These are phyloP conservation scores for Cyprinodon variegatus DNA, from an alignment of 2,113 vertebrate genomes.

Conservation along the genomic window DNA sequence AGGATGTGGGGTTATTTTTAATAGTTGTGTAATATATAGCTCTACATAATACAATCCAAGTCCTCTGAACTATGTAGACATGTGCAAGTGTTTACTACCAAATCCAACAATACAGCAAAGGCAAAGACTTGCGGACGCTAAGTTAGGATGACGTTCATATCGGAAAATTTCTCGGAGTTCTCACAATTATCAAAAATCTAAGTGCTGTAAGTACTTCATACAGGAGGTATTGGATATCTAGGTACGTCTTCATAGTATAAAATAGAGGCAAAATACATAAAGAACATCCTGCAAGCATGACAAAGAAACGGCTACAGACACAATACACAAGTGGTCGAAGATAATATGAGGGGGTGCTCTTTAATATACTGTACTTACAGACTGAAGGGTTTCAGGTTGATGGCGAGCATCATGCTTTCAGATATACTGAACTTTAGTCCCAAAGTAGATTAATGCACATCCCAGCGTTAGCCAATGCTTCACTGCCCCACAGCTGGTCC, in stretches of 20 bases:
- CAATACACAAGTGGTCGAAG: constrained; percentile 75
- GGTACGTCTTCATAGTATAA: constrained; percentile 74
- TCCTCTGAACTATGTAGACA: constrained; percentile 82
- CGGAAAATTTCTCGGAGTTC: constrained; percentile 70
- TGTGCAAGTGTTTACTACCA: constrained; percentile 84
- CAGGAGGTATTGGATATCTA: constrained; percentile 79
- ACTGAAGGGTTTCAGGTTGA: constrained; percentile 47
- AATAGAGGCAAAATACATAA: constrained; percentile 78
- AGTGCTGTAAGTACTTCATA: constrained; percentile 83
- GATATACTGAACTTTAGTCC: constrained; percentile 29
- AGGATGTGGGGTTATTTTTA: constrained; percentile 79
- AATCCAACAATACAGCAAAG: constrained; percentile 81
- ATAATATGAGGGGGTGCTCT: constrained; percentile 69
- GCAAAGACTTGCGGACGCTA: constrained; percentile 81
- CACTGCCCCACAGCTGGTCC: constrained; percentile 26
- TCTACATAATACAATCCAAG: constrained; percentile 83
- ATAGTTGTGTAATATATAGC: constrained; percentile 82
- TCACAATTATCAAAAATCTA: constrained; percentile 78
- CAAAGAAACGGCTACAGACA: constrained; percentile 75
- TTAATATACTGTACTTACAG: constrained; percentile 62
- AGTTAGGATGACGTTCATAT: constrained; percentile 77
- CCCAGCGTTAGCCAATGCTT: constrained; percentile 15
- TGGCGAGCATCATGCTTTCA: constrained; percentile 54
- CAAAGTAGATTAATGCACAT: constrained; percentile 23
- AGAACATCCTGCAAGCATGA: constrained; percentile 78